A percentile compares a stretch with the other conserved stretches of the same genome.
Evolutionary conservation across 2,888 invertebrate species (phyloP).

Genomic region (Caprella mutica): DNA sequence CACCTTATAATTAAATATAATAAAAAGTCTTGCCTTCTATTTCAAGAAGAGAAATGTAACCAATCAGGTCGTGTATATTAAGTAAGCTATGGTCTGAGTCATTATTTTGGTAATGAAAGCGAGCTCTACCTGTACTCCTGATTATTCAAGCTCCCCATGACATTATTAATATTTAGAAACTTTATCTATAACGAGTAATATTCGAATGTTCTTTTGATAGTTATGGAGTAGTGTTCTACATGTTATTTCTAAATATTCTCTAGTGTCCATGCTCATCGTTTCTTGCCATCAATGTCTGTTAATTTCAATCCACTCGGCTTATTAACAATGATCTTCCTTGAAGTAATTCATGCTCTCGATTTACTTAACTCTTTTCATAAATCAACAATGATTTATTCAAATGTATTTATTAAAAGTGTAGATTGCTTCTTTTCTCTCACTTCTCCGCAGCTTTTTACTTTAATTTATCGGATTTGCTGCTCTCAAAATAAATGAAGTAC

Average conservation of each 20-base stretch:
- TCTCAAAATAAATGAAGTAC: background rate
- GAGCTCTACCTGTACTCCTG: too few species aligned
- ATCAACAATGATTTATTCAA: background rate
- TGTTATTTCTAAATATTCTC: background rate
- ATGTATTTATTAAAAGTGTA: background rate
- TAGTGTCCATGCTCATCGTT: background rate
- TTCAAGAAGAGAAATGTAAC: too few species aligned
- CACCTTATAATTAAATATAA: too few species aligned
- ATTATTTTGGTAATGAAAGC: too few species aligned
- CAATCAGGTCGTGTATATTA: too few species aligned
- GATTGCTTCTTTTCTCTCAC: background rate
- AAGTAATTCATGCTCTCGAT: background rate
- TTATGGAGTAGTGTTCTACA: too few species aligned
- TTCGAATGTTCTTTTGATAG: too few species aligned
- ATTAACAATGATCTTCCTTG: background rate
- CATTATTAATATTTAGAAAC: too few species aligned
- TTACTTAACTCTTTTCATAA: background rate
- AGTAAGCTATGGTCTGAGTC: too few species aligned
- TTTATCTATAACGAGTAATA: too few species aligned
- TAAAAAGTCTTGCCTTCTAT: too few species aligned
- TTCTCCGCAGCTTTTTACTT: conserved; percentile 7
- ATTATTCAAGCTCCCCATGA: too few species aligned
- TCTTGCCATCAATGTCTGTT: background rate
- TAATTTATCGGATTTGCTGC: background rate
- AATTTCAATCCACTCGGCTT: background rate